Conservation (phyloP, 2,888 invertebrate species). For the Germaria angustata region DNA sequence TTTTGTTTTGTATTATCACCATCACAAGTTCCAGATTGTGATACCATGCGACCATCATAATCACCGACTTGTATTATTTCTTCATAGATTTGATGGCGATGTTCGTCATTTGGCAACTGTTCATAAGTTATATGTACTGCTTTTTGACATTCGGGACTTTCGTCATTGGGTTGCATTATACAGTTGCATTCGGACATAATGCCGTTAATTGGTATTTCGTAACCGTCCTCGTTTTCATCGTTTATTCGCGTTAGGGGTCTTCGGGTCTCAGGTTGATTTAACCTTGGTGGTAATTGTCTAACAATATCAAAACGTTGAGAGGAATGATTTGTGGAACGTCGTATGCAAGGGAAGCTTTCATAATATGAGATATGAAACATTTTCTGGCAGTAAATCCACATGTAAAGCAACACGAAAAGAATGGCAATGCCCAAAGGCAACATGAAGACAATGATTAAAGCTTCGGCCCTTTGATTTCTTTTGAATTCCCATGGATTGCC, state of each 20-base stretch:
- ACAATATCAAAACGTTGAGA: constrained; percentile 77
- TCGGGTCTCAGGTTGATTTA: constrained; percentile 66
- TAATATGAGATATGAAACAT: constrained; percentile 78
- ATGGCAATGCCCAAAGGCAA: constrained; percentile 77
- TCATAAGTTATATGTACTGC: constrained; percentile 76
- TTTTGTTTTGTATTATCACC: constrained; percentile 35
- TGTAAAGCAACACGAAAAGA: constrained; percentile 76
- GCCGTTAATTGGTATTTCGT: constrained; percentile 75
- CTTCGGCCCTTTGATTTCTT: constrained; percentile 76
- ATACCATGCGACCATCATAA: background rate
- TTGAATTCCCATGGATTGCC: constrained; percentile 74
- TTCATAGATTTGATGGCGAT: constrained; percentile 74
- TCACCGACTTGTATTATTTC: constrained; percentile 73
- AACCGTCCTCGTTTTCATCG: constrained; percentile 70
- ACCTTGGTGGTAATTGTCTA: constrained; percentile 67
- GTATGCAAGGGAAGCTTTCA: constrained; percentile 66
- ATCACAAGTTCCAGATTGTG: background rate
- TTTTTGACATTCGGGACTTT: constrained; percentile 65
- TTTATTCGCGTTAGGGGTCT: constrained; percentile 39
- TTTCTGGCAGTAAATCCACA: constrained; percentile 78
- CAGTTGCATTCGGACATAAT: constrained; percentile 75
- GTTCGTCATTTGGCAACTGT: constrained; percentile 70
- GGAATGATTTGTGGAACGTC: constrained; percentile 3
- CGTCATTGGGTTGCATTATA: constrained; percentile 16
- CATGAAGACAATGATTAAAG: constrained; percentile 77